Conservation (phyloP, 1,140 invertebrate species). For the Zaprionus ornatus region DNA sequence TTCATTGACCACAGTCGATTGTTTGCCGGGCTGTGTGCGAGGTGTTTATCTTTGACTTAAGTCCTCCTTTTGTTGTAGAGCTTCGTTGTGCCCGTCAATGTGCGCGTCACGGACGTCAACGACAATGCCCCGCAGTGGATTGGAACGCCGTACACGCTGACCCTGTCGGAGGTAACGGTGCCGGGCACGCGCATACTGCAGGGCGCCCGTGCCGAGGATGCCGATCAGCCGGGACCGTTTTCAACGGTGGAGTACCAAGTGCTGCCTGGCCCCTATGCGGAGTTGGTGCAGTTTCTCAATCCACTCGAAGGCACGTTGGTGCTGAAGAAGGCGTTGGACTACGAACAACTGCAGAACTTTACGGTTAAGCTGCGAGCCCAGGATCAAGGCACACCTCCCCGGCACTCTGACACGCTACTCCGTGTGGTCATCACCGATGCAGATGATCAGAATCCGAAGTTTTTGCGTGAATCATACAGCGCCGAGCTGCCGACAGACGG, state of each 20-base stretch:
- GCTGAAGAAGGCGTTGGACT: slow-evolving; percentile 92
- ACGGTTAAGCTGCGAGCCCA: slow-evolving; percentile 91
- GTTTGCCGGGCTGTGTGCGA: slow-evolving; percentile 28
- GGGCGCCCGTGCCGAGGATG: slow-evolving; percentile 91
- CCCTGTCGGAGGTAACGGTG: slow-evolving; percentile 94
- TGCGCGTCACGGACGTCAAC: slow-evolving; percentile 96
- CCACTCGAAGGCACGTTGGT: slow-evolving; percentile 94
- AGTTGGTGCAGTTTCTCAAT: slow-evolving; percentile 92
- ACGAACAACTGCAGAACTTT: slow-evolving; percentile 92
- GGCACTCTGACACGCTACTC: slow-evolving; percentile 89
- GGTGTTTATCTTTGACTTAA: slow-evolving; percentile 63
- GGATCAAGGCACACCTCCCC: slow-evolving; percentile 93
- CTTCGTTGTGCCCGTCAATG: slow-evolving; percentile 94
- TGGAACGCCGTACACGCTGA: slow-evolving; percentile 91
- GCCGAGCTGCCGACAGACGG: slow-evolving; percentile 87
- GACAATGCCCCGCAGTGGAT: slow-evolving; percentile 94
- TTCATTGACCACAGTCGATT: slow-evolving; percentile 72
- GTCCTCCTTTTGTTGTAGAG: slow-evolving; percentile 85
- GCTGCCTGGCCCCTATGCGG: slow-evolving; percentile 90
- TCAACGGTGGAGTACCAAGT: slow-evolving; percentile 94
- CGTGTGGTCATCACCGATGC: slow-evolving; percentile 93
- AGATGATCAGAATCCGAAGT: slow-evolving; percentile 96
- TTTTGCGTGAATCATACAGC: slow-evolving; percentile 90
- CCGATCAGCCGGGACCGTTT: slow-evolving; percentile 94
- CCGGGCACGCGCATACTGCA: slow-evolving; percentile 90